A percentile compares a stretch with the other conserved stretches of the same genome.
These are phyloP conservation scores for Clanis bilineata DNA, from an alignment of 2,888 invertebrate genomes.

Conservation along the genomic window DNA sequence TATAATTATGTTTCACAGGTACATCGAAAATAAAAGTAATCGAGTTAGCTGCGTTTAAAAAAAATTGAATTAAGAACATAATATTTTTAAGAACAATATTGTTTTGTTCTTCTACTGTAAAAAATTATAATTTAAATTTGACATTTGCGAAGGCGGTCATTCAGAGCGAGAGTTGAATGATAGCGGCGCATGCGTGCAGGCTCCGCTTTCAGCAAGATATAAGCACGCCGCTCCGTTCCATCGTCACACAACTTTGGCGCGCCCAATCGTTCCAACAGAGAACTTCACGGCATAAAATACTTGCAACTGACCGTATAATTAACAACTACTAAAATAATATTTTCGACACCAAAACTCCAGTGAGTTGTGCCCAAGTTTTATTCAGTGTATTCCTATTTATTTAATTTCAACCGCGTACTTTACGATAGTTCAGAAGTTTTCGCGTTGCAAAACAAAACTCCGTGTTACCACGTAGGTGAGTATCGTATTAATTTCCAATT, in stretches of 20 bases:
- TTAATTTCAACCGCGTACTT: conserved; percentile 48
- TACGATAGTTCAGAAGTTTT: conserved; percentile 55
- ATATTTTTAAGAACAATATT: no score
- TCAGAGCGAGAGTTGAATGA: conserved; percentile 74
- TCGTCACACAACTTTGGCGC: conserved; percentile 76
- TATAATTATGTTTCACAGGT: no score
- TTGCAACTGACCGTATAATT: conserved; percentile 27
- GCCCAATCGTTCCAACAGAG: conserved; percentile 68
- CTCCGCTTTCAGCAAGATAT: conserved; percentile 61
- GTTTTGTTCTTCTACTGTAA: no score
- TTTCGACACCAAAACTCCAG: conserved; percentile 33
- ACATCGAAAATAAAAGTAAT: no score
- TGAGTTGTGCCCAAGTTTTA: conserved; percentile 53
- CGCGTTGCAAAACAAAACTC: conserved; percentile 39
- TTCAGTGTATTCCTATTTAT: conserved; percentile 44
- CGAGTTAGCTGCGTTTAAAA: no score
- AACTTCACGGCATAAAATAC: conserved; percentile 48
- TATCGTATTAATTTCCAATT: conserved; percentile 35
- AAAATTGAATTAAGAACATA: no score
- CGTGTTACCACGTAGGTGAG: conserved; percentile 40
- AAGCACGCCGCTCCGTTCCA: conserved; percentile 64
- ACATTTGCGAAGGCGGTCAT: conserved; percentile 72
- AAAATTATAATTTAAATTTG: no score
- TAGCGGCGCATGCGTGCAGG: conserved; percentile 62
- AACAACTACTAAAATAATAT: conserved; percentile 34